Base-by-base conservation (phyloP, 1,140 invertebrate genomes). In the Lordiphosa stackelbergi region DNA sequence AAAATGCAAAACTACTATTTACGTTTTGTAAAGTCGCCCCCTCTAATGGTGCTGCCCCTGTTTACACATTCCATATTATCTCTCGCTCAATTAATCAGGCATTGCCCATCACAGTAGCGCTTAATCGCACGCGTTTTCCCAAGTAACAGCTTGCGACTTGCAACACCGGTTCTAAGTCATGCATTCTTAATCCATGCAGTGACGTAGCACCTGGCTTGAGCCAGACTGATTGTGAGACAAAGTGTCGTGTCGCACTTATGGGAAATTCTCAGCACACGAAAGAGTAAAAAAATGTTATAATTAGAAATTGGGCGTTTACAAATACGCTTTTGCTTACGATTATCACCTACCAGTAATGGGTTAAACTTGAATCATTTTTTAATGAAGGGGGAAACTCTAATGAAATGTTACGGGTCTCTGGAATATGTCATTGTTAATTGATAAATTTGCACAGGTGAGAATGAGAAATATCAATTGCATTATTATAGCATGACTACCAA, bases 121-220 rank as follows among this genome's bases (percentile, higher is more conserved):
- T 16, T 3, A 36, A 7, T 35, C 41, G 63, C 66, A 66, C 63
- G 56, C 66, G 52, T 56, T 66, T 60, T 51, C 48, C 48, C n/a
- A 43, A 60, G 13, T 28, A 13, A 12, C 42, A 57, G 35, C 42
- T 24, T 46, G 37, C 5, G 11, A 22, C 55, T 28, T 40, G 16
- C n/a, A 43, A 35, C 55, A 73, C 70, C 53, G 58, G 70, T 69
- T 73, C 38, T 46, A 37, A 6, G 22, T 47, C 49, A 19, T 11
- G 8, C 35, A 36, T 40, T 73, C 38, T 46, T 34, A 6, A 22
- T 43, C 34, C 49, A 19, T 11, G 10, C 19, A 6, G 12, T 69
- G 70, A 73, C 66, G 70, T 63, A 41, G 51, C 37, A 31, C 10
- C 46, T 40, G 28, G 28, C 38, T 2, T n/a, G n/a, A n/a, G n/a